Base-by-base conservation (phyloP, 2,797 vertebrate species). In the Esox masquinongy region DNA sequence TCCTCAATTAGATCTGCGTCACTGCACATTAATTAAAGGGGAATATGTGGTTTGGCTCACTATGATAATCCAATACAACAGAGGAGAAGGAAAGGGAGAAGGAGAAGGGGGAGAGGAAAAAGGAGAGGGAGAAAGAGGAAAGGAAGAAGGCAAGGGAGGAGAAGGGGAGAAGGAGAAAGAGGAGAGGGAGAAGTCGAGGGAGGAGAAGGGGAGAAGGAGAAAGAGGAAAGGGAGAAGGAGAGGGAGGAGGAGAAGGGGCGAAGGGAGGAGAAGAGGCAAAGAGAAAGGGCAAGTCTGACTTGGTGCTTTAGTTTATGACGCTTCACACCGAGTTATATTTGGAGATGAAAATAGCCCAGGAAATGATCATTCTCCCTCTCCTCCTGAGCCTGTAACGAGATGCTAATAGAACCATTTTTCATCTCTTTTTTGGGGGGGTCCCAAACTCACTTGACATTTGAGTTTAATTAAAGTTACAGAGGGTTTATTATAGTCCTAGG, bases 331-430 rank as follows among this genome's bases (percentile, higher is more conserved):
- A 90, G 74, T 89, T 80, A 88, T 79, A 86, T 79, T 78, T 87
- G 63, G 73, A 74, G 79, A 82, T 84, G 84, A 85, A 91, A 91
- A 91, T 91, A 91, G 84, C 85, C 50, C 79, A 77, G 82, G 78
- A 88, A 84, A 87, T 88, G 73, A 91, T 89, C 81, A 88, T 73
- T 80, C 72, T 75, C 69, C 83, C 69, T 36, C 73, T 82, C 82
- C 86, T 88, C 81, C 86, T 83, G 78, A 76, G 72, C 74, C 67
- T 53, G 74, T 87, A 87, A 86, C 86, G 80, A 86, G 85, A 83
- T 74, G 78, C 81, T 89, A 90, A 92, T 89, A 74, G 78, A 88
- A 72, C 81, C n/a, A 90, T 89, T 90, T 88, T 84, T 91, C 85
- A 86, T 75, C 72, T 79, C 67, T 63, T 77, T 82, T 85, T 83